Evolutionary conservation across 1,140 invertebrate genomes (phyloP).

Genomic region (Heterodera carotae): DNA sequence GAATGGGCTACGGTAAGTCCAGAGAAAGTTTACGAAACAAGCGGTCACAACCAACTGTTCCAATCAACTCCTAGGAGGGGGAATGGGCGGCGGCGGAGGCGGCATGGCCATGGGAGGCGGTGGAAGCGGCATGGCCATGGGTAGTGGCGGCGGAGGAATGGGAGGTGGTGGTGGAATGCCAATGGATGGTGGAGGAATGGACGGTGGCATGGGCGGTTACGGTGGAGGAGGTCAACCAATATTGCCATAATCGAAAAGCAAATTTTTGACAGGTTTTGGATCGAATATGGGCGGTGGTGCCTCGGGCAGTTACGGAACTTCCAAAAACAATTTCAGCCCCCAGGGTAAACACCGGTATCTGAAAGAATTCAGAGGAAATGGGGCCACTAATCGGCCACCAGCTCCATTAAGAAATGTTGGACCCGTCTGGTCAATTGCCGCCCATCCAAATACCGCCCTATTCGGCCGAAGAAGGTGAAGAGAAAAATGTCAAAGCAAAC

Average conservation of each 20-base stretch:
- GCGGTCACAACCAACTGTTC: no score
- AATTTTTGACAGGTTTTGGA: background rate
- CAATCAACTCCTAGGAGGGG: background rate
- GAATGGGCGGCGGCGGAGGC: constrained; percentile 22
- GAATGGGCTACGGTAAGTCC: constrained; percentile 4
- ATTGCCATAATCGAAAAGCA: background rate
- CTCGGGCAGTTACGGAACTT: constrained; percentile 16
- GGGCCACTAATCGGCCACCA: background rate
- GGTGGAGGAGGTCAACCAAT: constrained; percentile 15
- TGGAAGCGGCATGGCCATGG: background rate
- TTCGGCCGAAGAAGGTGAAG: constrained; percentile 26
- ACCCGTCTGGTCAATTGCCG: constrained; percentile 11
- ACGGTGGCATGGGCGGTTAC: constrained; percentile 18
- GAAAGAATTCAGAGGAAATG: background rate
- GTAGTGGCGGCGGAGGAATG: constrained; percentile 13
- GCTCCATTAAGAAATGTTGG: constrained; percentile 21
- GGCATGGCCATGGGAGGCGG: constrained; percentile 14
- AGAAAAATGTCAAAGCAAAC: constrained; percentile 25
- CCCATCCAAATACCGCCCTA: constrained; percentile 32
- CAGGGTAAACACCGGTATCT: constrained; percentile 5
- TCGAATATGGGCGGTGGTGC: constrained; percentile 19
- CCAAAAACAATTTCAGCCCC: constrained; percentile 8
- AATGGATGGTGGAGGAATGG: constrained; percentile 23
- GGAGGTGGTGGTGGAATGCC: constrained; percentile 2
- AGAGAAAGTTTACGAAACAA: no score